phyloP scores from a whole-genome alignment of 2,888 invertebrate species.

The Clivina fossor region DNA sequence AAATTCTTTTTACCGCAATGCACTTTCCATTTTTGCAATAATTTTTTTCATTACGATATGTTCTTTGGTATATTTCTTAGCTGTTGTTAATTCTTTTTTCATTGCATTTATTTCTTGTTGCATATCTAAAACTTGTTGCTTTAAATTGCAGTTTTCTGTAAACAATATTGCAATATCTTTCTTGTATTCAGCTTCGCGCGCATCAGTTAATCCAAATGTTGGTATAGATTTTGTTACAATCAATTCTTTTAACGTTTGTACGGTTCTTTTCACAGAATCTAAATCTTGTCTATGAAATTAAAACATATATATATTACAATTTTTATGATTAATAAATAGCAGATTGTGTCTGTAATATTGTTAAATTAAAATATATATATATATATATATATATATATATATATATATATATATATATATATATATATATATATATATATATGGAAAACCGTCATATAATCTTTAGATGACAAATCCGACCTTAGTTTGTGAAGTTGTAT shows the following conservation, averaged over 20 bases:
- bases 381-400: no score
- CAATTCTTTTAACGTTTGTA: conserved; percentile 45
- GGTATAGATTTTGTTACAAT: conserved; percentile 41
- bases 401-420: no score
- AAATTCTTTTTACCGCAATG: conserved; percentile 43
- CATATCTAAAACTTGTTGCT: conserved; percentile 24
- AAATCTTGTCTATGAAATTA: conserved; percentile 14
- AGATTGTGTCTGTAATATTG: no score
- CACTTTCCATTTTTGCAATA: conserved; percentile 45
- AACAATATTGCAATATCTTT: conserved; percentile 41
- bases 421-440: no score
- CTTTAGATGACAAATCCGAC: no score
- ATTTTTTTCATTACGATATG: conserved; percentile 44
- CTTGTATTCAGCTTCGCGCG: conserved; percentile 42
- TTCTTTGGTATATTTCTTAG: conserved; percentile 38
- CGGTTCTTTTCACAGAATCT: conserved; percentile 39
- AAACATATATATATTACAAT: background rate
- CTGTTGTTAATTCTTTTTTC: conserved; percentile 26
- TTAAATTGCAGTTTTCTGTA: conserved; percentile 41
- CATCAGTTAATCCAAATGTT: conserved; percentile 43
- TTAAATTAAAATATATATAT: no score
- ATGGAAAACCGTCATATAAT: no score
- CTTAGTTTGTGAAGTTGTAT: no score
- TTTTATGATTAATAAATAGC: background rate
- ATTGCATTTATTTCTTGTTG: conserved; percentile 24